Conservation (phyloP, 2,888 invertebrate species). For the Hyposoter dolosus region DNA sequence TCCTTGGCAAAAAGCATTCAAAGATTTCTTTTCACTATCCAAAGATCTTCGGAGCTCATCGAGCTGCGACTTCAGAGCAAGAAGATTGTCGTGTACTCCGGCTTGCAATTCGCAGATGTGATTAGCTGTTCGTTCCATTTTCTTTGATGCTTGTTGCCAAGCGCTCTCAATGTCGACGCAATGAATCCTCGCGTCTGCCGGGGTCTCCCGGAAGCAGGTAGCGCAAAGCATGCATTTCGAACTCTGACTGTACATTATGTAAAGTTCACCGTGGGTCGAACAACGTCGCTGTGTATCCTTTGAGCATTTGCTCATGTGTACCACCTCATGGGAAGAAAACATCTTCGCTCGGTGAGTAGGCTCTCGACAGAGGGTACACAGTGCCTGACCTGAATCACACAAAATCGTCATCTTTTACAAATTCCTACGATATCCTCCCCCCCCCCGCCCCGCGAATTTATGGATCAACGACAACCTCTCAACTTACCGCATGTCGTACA, state of each 20-base stretch:
- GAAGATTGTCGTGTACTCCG: conserved; percentile 89
- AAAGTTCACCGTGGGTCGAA: conserved; percentile 90
- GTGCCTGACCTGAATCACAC: conserved; percentile 87
- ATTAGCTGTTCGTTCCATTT: conserved; percentile 88
- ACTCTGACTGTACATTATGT: conserved; percentile 90
- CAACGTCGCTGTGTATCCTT: conserved; percentile 90
- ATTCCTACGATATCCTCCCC: not conserved
- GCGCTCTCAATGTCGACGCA: conserved; percentile 91
- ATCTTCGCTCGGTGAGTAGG: conserved; percentile 92
- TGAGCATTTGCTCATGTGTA: conserved; percentile 90
- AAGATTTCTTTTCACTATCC: conserved; percentile 88
- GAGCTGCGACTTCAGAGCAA: conserved; percentile 88
- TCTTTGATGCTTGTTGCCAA: conserved; percentile 89
- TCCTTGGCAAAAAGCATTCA: conserved; percentile 89
- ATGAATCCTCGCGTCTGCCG: conserved; percentile 88
- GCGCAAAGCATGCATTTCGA: conserved; percentile 91
- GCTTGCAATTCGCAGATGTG: conserved; percentile 88
- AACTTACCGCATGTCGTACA: conserved; percentile 90
- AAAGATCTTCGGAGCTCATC: conserved; percentile 89
- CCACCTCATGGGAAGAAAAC: conserved; percentile 91
- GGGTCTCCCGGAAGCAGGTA: conserved; percentile 90
- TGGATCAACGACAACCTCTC: too few species aligned
- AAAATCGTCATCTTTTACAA: conserved; percentile 43
- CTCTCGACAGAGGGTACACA: conserved; percentile 90
- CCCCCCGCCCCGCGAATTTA: not conserved